Base-by-base conservation (phyloP, 2,797 vertebrate genomes). In the Chromobotia macracanthus region DNA sequence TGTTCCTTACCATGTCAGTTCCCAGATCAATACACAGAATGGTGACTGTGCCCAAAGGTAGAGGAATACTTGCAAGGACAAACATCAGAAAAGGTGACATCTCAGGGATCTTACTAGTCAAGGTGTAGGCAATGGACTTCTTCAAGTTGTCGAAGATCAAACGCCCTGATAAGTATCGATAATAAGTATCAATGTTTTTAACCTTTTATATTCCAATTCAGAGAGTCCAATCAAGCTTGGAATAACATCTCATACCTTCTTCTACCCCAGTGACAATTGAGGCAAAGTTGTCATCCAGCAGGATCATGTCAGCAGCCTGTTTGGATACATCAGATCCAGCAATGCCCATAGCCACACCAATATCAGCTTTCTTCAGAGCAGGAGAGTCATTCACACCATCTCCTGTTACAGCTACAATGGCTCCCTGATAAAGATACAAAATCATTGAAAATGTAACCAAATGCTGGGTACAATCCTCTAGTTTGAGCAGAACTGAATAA, bases 71-170 rank as follows among this genome's bases (percentile, higher is more conserved):
- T 1, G 95, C 96, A 18, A 96, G 94, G 87, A 98, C 97, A 94
- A 98, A 98, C 86, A 98, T 89, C 84, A 98, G 93, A 93, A 98
- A 98, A 2, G 96, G 96, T 0, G 97, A 95, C 86, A 98, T 98
- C 90, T 98, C 97, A 0, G 97, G 97, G 87, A 98, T 97, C 92
- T 98, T 97, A 85, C 96, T 97, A 88, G 97, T 98, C 88, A 98
- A 91, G 73, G 97, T 98, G 88, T 98, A 97, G 65, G 96, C 96
- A 38, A 98, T 98, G 76, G 96, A 98, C 87, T 98, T 97, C 91
- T 98, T 98, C 91, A 98, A 88, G 92, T 98, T 98, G 91, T 97
- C 97, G 81, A 98, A 98, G 88, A 98, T 98, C 87, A 98, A 92
- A 83, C 97, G 97, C 44, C 97, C 97, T 98, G 84, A 31, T 55